Evolutionary conservation across 2,888 invertebrate genomes (phyloP).

Genomic region (Drosophila emarginata): DNA sequence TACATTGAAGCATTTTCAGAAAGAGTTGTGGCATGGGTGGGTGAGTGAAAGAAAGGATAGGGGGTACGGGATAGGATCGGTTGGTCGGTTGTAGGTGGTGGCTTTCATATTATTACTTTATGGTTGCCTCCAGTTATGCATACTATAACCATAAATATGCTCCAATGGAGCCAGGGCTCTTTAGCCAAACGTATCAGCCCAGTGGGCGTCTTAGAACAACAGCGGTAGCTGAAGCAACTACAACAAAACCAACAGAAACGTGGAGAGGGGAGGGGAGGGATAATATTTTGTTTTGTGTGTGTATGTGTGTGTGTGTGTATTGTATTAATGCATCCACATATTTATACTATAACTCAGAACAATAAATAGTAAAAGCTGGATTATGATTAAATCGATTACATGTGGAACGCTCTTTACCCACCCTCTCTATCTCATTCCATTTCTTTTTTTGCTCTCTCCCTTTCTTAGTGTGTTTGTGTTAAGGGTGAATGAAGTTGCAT

Average conservation of each 20-base stretch:
- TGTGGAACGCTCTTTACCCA: conserved; percentile 46
- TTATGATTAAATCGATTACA: conserved; percentile 79
- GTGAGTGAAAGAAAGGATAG: not conserved
- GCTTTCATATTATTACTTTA: conserved; percentile 75
- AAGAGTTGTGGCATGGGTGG: not conserved
- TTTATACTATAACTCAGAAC: conserved; percentile 78
- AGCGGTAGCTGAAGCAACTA: conserved; percentile 39
- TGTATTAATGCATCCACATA: conserved; percentile 75
- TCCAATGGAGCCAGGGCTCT: conserved; percentile 47
- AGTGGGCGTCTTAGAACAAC: conserved; percentile 28
- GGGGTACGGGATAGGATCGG: not conserved
- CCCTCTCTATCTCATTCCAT: conserved; percentile 10
- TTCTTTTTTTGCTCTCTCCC: conserved; percentile 1
- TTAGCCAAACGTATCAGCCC: conserved; percentile 39
- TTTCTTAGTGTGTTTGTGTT: conserved; percentile 11
- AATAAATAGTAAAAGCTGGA: conserved; percentile 78
- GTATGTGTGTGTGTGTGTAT: conserved; percentile 17
- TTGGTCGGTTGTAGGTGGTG: conserved; percentile 19
- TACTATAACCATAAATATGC: conserved; percentile 77
- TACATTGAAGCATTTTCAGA: conserved; percentile 56
- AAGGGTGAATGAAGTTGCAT: conserved; percentile 24
- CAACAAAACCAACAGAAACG: conserved; percentile 33
- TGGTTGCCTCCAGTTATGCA: conserved; percentile 76
- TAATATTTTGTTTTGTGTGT: conserved; percentile 70
- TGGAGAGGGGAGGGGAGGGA: conserved; percentile 11